phyloP scores from a whole-genome alignment of 2,888 invertebrate genomes.

The Diplazon laetatorius region DNA sequence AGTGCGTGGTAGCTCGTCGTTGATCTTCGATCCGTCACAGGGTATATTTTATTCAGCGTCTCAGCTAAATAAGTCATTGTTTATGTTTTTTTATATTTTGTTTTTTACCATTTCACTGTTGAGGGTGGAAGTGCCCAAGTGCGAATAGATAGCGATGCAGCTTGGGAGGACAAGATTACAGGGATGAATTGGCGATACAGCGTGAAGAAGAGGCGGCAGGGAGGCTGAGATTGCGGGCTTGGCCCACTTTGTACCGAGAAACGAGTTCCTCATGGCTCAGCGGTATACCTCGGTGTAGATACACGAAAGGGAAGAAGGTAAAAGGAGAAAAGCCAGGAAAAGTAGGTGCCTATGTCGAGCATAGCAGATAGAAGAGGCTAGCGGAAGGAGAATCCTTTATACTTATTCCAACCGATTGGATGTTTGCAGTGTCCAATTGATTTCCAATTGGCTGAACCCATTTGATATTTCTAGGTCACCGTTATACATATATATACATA shows the following conservation, averaged over 20 bases:
- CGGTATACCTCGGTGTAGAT: conserved; percentile 25
- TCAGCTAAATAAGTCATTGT: too few relatives aligned
- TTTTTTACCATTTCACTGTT: neutral
- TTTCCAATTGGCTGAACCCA: conserved; percentile 62
- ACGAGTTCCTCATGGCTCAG: conserved; percentile 40
- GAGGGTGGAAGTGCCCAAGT: neutral
- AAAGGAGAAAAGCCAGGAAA: conserved; percentile 48
- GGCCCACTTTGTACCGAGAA: conserved; percentile 43
- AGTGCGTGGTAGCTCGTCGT: neutral
- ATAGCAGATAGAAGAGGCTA: conserved; percentile 31
- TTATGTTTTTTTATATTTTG: too few relatives aligned
- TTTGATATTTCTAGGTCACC: conserved; percentile 63
- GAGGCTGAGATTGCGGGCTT: conserved; percentile 39
- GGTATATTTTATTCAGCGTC: conserved; percentile 1
- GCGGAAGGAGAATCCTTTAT: conserved; percentile 46
- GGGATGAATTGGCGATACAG: conserved; percentile 42
- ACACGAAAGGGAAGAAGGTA: conserved; percentile 12
- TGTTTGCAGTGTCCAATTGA: conserved; percentile 65
- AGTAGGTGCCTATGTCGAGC: conserved; percentile 46
- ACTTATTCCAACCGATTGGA: conserved; percentile 65
- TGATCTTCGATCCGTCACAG: conserved; percentile 4
- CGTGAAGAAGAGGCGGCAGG: neutral
- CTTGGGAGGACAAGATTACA: conserved; percentile 34
- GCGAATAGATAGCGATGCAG: neutral
- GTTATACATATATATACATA: conserved; percentile 47